phyloP scores from a whole-genome alignment of 1,140 invertebrate species.

The Hesperophylax magnus region DNA sequence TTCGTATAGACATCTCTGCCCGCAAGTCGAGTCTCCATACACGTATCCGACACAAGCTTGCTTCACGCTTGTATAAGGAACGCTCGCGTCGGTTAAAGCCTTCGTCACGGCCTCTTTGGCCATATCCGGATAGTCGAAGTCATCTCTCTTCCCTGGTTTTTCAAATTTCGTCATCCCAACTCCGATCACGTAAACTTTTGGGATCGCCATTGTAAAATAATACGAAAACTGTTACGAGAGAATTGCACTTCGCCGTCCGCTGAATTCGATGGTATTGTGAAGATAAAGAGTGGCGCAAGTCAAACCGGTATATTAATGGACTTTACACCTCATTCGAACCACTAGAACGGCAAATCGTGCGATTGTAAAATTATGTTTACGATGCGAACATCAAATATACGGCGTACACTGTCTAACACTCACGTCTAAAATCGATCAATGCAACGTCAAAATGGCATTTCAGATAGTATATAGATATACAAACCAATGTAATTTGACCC shows the following conservation, averaged over 20 bases:
- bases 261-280: too few relatives aligned
- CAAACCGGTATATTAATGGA: constrained; percentile 36
- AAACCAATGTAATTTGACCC: too few relatives aligned
- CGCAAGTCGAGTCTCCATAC: constrained; percentile 96
- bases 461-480: too few relatives aligned
- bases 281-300: constrained; percentile 19
- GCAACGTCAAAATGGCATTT: neutral
- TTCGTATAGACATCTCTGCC: constrained; percentile 95
- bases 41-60: constrained; percentile 96
- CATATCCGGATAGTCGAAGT: constrained; percentile 95
- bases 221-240: neutral
- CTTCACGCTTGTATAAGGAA: constrained; percentile 86
- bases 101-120: constrained; percentile 93
- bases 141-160: constrained; percentile 86
- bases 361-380: too few relatives aligned
- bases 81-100: constrained; percentile 88
- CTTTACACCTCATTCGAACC: constrained; percentile 16
- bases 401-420: too few relatives aligned
- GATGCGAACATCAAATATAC: too few relatives aligned
- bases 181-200: constrained; percentile 90
- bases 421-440: neutral
- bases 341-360: too few relatives aligned
- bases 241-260: neutral
- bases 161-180: constrained; percentile 95
- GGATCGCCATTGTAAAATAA: constrained; percentile 22